phyloP scores from a whole-genome alignment of 2,113 vertebrate genomes.

The Sinocyclocheilus anshuiensis region DNA sequence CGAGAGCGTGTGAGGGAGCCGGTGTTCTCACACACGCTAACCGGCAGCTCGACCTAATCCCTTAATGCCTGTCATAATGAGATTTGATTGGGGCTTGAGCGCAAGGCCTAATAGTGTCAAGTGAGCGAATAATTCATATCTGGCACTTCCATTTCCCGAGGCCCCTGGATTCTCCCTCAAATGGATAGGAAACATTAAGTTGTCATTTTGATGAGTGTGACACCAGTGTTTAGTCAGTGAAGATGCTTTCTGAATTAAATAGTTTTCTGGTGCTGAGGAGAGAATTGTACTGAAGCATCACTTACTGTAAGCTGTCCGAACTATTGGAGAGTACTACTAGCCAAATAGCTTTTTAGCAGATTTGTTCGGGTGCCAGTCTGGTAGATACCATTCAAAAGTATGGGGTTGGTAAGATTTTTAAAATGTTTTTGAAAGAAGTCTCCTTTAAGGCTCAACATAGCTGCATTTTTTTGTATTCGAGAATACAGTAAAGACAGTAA shows the following conservation, averaged over 20 bases:
- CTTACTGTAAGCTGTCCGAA: no score
- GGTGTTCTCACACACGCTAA: slow-evolving; percentile 61
- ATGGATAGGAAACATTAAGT: neutral
- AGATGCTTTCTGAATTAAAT: neutral
- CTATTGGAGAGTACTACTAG: no score
- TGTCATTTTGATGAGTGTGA: neutral
- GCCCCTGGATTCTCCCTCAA: no score
- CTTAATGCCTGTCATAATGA: slow-evolving; percentile 98
- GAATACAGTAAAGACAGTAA: no score
- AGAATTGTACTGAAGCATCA: neutral
- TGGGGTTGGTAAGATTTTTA: no score
- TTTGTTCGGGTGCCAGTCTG: no score
- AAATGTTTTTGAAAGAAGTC: no score
- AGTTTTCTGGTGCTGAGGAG: neutral
- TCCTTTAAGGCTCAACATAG: no score
- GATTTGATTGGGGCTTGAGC: slow-evolving; percentile 86
- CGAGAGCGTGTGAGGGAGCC: slow-evolving; percentile 20
- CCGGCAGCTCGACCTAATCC: slow-evolving; percentile 51
- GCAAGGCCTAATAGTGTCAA: slow-evolving; percentile 71
- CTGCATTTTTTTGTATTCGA: no score
- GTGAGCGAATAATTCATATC: slow-evolving; percentile 58
- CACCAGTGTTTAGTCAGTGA: neutral
- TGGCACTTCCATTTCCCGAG: slow-evolving; percentile 28
- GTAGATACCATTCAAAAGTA: no score
- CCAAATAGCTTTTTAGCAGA: no score